phyloP scores from a whole-genome alignment of 2,888 invertebrate species.

The Drosophila longiperda region DNA sequence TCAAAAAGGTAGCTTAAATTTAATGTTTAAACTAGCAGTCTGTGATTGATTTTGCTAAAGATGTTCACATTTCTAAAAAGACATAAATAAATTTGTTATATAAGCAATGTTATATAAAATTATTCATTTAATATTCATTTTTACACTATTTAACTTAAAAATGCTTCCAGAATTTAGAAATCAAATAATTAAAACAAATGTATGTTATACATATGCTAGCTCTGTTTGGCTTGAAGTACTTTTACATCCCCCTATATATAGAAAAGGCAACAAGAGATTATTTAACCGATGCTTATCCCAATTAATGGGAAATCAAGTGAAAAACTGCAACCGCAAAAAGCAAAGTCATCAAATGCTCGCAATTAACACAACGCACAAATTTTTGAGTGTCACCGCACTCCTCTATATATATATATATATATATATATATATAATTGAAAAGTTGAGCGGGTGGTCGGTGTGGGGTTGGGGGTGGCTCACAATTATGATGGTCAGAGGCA shows the following conservation, averaged over 20 bases:
- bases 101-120: background rate
- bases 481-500: slow-evolving; percentile 29
- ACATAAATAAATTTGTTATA: background rate
- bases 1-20: no score
- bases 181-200: background rate
- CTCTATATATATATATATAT: slow-evolving; percentile 7
- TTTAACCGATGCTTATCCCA: slow-evolving; percentile 60
- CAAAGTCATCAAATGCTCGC: slow-evolving; percentile 74
- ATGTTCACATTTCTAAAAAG: background rate
- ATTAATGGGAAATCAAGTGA: slow-evolving; percentile 63
- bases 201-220: background rate
- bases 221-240: background rate
- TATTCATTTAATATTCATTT: background rate
- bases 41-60: background rate
- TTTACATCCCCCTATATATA: background rate
- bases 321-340: slow-evolving; percentile 45
- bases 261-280: slow-evolving; percentile 12
- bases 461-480: slow-evolving; percentile 5
- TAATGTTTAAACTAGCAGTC: no score
- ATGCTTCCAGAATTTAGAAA: background rate
- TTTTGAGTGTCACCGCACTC: slow-evolving; percentile 64
- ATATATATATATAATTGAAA: slow-evolving; percentile 7
- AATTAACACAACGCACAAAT: slow-evolving; percentile 68
- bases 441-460: slow-evolving; percentile 2
- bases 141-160: background rate